A percentile compares a stretch with the other conserved stretches of the same genome.
These are phyloP conservation scores for Climacteris rufus DNA, from an alignment of 2,113 vertebrate genomes.

Conservation along the genomic window DNA sequence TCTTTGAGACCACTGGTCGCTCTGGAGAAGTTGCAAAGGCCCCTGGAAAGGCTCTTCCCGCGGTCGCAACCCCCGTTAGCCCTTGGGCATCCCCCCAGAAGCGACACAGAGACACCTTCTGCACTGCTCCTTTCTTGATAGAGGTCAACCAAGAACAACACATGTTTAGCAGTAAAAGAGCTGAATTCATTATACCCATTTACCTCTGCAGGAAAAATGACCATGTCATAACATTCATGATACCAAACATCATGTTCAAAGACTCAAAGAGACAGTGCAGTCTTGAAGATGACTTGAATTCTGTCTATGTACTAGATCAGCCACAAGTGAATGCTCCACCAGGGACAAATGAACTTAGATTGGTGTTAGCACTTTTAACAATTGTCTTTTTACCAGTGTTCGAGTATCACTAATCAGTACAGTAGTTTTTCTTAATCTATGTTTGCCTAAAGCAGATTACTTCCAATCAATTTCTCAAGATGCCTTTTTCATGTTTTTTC, in stretches of 20 bases:
- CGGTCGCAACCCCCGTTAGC: no score
- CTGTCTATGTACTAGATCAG: not conserved
- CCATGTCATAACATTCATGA: not conserved
- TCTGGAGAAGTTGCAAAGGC: no score
- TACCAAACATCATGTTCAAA: not conserved
- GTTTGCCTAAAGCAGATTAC: not conserved
- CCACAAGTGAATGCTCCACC: not conserved
- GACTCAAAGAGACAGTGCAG: not conserved
- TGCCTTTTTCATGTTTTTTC: no score
- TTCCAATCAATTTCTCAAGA: not conserved
- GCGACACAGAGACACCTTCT: not conserved
- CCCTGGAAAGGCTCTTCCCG: no score
- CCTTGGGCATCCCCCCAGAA: no score
- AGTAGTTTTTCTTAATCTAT: not conserved
- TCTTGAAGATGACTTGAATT: not conserved
- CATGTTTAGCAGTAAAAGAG: not conserved
- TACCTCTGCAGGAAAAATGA: not conserved
- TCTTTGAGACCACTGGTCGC: no score
- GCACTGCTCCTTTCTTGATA: not conserved
- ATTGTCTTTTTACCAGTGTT: not conserved
- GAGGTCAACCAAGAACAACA: not conserved
- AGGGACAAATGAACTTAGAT: not conserved
- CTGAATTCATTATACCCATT: not conserved
- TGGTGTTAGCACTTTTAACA: accelerated
- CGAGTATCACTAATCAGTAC: not conserved